These are phyloP conservation scores for Sycophila sp. DNA, from an alignment of 1,140 invertebrate species.

Conservation along the genomic window DNA sequence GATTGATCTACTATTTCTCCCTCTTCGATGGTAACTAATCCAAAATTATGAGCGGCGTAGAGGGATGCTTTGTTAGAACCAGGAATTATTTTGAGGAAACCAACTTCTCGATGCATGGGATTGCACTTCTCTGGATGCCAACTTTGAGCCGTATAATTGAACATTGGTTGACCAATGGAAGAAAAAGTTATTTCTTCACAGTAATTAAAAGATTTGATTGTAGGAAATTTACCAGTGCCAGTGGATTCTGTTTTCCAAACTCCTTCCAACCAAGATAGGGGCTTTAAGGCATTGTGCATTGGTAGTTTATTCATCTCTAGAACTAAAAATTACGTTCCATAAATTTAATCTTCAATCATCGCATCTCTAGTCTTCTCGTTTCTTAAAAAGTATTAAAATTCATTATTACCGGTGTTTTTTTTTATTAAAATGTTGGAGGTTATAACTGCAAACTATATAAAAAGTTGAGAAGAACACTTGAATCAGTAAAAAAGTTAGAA, in stretches of 20 bases:
- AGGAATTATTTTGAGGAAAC: slow-evolving; percentile 72
- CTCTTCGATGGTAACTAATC: slow-evolving; percentile 70
- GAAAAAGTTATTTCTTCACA: slow-evolving; percentile 71
- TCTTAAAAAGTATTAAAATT: too few species aligned
- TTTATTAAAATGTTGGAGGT: neutral
- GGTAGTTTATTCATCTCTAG: slow-evolving; percentile 42
- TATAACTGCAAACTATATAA: too few species aligned
- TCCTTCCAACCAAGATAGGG: slow-evolving; percentile 71
- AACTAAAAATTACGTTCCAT: neutral
- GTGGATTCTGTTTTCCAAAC: slow-evolving; percentile 67
- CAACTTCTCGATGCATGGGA: slow-evolving; percentile 74
- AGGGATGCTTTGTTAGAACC: slow-evolving; percentile 69
- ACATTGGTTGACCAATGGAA: slow-evolving; percentile 73
- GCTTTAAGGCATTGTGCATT: slow-evolving; percentile 63
- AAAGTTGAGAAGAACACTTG: too few species aligned
- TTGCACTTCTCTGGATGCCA: slow-evolving; percentile 67
- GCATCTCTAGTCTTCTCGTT: too few species aligned
- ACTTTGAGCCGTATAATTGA: slow-evolving; percentile 69
- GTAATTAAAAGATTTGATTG: slow-evolving; percentile 71
- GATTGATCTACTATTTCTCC: slow-evolving; percentile 56
- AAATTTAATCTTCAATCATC: too few species aligned
- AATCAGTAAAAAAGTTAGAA: too few species aligned
- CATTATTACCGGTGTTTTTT: neutral
- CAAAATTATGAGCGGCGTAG: slow-evolving; percentile 73
- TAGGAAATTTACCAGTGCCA: slow-evolving; percentile 70